phyloP scores from a whole-genome alignment of 2,888 invertebrate genomes.

The Ormia ochracea region DNA sequence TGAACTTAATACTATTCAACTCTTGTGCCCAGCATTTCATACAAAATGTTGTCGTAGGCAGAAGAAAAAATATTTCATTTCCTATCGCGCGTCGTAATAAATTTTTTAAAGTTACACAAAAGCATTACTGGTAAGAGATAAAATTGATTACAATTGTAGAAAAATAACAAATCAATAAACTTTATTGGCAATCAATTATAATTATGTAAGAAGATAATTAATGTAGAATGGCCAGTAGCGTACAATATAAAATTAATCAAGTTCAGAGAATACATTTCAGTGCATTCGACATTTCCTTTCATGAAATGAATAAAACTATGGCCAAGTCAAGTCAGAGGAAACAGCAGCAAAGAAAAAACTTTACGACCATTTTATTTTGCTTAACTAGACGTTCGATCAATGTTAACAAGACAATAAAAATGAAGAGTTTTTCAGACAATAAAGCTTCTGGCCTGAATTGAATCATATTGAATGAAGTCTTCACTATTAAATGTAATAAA shows the following conservation, averaged over 20 bases:
- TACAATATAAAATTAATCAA: background rate
- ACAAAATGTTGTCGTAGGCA: no score
- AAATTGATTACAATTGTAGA: background rate
- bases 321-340: background rate
- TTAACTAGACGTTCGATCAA: constrained; percentile 43
- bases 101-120: no score
- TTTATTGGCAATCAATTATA: constrained; percentile 17
- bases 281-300: background rate
- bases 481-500: constrained; percentile 4
- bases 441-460: constrained; percentile 15
- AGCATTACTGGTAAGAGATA: no score
- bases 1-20: no score
- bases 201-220: constrained; percentile 14
- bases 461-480: constrained; percentile 17
- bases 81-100: no score
- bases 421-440: background rate
- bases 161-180: constrained; percentile 1
- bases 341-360: background rate
- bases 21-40: no score
- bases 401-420: constrained; percentile 50
- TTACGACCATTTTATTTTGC: constrained; percentile 22
- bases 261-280: constrained; percentile 8
- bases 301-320: background rate
- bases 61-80: no score
- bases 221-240: background rate